A percentile compares a stretch with the other conserved stretches of the same genome.
These are phyloP conservation scores for Pogonocichla stellata DNA, from an alignment of 2,113 vertebrate genomes.

Conservation along the genomic window DNA sequence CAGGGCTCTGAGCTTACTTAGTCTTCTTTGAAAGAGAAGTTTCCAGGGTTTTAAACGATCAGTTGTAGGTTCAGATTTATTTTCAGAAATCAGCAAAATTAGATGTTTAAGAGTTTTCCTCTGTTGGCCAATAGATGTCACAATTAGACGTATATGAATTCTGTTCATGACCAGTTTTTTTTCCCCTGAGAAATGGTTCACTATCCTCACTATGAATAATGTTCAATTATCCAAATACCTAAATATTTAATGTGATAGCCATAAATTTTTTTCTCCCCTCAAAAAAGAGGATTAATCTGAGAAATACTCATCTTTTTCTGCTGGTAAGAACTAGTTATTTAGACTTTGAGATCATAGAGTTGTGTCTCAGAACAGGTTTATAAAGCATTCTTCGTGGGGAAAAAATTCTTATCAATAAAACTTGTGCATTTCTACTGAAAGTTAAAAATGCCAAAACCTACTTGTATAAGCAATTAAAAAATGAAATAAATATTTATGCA, in stretches of 20 bases:
- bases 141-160: background rate
- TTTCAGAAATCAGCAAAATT: background rate
- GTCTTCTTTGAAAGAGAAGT: background rate
- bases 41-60: background rate
- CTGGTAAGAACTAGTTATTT: background rate
- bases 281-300: background rate
- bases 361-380: background rate
- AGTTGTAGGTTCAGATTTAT: background rate
- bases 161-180: background rate
- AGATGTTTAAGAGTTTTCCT: background rate
- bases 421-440: background rate
- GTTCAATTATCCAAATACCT: background rate
- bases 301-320: background rate
- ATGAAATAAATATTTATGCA: background rate
- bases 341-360: background rate
- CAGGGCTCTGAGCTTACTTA: background rate
- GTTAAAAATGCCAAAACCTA: background rate
- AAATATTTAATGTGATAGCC: background rate
- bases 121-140: background rate
- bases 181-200: background rate
- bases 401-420: background rate
- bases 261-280: background rate
- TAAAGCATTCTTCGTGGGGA: accelerated
- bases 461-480: background rate
- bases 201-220: background rate